Evolutionary conservation across 2,888 invertebrate species (phyloP), one percentile per base, ranked within the genome.

Genomic region (Heliothis peltigera): DNA sequence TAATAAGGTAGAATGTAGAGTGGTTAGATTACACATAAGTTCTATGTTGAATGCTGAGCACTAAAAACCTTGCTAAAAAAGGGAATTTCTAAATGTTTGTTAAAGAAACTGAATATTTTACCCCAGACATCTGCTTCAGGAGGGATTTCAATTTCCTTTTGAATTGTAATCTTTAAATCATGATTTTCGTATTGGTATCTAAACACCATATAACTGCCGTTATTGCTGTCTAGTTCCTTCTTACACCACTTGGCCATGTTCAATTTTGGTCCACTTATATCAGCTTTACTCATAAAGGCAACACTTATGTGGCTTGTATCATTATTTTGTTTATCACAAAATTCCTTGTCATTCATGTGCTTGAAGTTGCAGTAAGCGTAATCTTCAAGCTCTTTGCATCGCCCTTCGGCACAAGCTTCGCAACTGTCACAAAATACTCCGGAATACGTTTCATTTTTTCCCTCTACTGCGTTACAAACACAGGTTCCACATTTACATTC

Each of bases 361-460:
- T 53, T 22, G 15, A 62, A 67, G 28, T 86, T 85, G 51, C 98
- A 98, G 83, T 96, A 95, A 0, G 97, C 97, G 83, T 97, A 98
- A 32, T 95, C 95, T 79, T 96, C 95, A 63, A 97, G 95, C 70
- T 97, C 96, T 56, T 96, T 95, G 87, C 98, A 98, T 74, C 96
- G 95, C 73, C 95, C 91, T 2, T 95, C 95, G 0, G 96, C 95
- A 80, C 97, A 97, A 0, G 96, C 96, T 0, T 96, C 96, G 81
- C 98, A 98, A 55, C 96, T 96, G 73, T 98, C 97, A 86, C 98
- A 98, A 73, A 95, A 97, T 44, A 87, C 87, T 8, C 96, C 96
- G 0, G 93, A 93, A 75, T 96, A 96, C 12, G 88, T 89, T 51
- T 93, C 87, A 7, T 90, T 91, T 62, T 91, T 89, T 3, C 82